Evolutionary conservation across 2,888 invertebrate species (phyloP).

Genomic region (Pandemis heparana): DNA sequence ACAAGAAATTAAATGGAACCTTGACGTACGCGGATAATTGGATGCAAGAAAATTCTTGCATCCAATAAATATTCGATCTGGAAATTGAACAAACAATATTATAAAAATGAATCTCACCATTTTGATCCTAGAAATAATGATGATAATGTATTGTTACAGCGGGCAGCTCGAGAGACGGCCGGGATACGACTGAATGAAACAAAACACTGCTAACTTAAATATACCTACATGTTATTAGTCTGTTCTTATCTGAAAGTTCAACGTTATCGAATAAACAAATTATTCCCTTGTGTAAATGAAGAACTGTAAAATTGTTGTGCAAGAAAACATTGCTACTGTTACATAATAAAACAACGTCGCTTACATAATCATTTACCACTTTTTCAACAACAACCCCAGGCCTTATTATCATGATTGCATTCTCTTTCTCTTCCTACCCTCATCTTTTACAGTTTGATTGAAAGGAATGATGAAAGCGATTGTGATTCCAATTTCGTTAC

Average conservation of each 20-base stretch:
- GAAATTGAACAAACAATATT: too few species aligned
- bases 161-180: background rate
- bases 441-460: too few species aligned
- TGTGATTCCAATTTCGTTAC: too few species aligned
- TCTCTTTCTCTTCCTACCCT: too few species aligned
- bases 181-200: conserved; percentile 3
- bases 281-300: conserved; percentile 10
- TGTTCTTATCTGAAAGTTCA: background rate
- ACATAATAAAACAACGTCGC: background rate
- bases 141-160: background rate
- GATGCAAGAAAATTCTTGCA: too few species aligned
- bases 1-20: too few species aligned
- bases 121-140: conserved; percentile 22
- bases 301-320: background rate
- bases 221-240: background rate
- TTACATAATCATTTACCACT: background rate
- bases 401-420: too few species aligned
- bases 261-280: background rate
- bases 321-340: conserved; percentile 7
- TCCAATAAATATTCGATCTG: too few species aligned
- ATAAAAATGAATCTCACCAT: conserved; percentile 27
- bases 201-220: conserved; percentile 5
- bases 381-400: too few species aligned
- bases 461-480: too few species aligned
- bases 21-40: too few species aligned